Percentiles rank a stretch among this genome's conserved stretches.
Evolutionary conservation across 2,888 invertebrate species (phyloP).

Genomic region (Laspeyria flexula): DNA sequence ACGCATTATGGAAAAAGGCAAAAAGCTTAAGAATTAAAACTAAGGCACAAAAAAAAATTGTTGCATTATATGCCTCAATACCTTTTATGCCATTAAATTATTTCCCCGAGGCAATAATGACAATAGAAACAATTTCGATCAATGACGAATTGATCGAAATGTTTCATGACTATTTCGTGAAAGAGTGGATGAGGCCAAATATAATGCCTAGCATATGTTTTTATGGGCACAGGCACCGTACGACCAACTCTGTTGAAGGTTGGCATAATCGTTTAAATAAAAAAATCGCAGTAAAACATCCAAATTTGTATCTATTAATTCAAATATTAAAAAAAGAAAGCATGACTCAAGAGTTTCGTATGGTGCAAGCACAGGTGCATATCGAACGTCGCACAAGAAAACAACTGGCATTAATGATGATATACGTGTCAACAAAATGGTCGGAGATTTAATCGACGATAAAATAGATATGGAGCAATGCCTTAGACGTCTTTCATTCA

Average conservation of each 20-base stretch:
- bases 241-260: constrained; percentile 3
- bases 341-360: background rate
- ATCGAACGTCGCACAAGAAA: background rate
- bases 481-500: background rate
- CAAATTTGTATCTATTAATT: background rate
- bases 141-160: background rate
- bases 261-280: constrained; percentile 6
- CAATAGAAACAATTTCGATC: constrained; percentile 2
- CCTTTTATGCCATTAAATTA: background rate
- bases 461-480: background rate
- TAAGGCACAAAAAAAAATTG: background rate
- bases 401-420: background rate
- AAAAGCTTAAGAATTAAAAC: constrained; percentile 2
- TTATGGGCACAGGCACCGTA: constrained; percentile 1
- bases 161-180: constrained; percentile 6
- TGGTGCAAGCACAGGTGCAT: background rate
- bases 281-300: constrained; percentile 1
- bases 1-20: constrained; percentile 2
- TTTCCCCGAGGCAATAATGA: constrained; percentile 6
- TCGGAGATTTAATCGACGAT: background rate
- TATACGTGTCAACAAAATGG: background rate
- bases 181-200: constrained; percentile 5
- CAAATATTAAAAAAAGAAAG: background rate
- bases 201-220: background rate
- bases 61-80: background rate